phyloP scores from a whole-genome alignment of 2,797 vertebrate genomes.

The Champsocephalus gunnari region DNA sequence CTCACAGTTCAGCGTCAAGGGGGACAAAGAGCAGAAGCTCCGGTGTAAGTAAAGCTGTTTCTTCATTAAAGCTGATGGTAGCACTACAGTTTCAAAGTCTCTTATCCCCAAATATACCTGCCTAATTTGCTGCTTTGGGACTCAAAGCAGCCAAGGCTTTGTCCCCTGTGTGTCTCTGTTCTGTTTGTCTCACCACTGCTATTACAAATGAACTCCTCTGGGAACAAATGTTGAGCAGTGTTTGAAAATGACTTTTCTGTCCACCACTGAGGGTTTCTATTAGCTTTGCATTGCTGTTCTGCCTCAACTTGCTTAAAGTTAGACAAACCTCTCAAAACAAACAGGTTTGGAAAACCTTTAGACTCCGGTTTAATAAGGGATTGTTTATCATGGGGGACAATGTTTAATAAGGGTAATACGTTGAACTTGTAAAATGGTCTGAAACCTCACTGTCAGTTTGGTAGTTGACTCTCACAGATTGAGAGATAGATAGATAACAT shows the following conservation, averaged over 20 bases:
- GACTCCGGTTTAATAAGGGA: slow-evolving; percentile 6
- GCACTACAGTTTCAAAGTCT: not conserved
- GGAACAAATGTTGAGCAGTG: not conserved
- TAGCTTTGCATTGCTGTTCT: not conserved
- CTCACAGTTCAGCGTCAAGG: slow-evolving; percentile 96
- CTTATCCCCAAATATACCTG: not conserved
- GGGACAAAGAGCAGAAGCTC: slow-evolving; percentile 95
- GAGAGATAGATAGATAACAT: too few species aligned
- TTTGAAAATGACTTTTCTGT: not conserved
- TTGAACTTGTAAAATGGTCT: not conserved
- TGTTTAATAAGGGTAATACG: not conserved
- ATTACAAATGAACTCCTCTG: not conserved
- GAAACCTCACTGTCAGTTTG: not conserved
- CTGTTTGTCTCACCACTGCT: slow-evolving; percentile 29
- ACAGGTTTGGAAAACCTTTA: not conserved
- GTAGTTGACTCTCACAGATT: not conserved
- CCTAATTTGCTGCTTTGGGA: slow-evolving; percentile 27
- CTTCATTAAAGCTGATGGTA: slow-evolving; percentile 14
- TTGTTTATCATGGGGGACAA: not conserved
- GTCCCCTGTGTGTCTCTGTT: slow-evolving; percentile 26
- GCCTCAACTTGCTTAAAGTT: too few species aligned
- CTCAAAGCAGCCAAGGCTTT: not conserved
- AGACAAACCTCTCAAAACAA: not conserved
- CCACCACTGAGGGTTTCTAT: not conserved
- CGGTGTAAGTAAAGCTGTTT: slow-evolving; percentile 85